These are phyloP conservation scores for Heliornis fulica DNA, from an alignment of 2,113 vertebrate species.

Conservation along the genomic window DNA sequence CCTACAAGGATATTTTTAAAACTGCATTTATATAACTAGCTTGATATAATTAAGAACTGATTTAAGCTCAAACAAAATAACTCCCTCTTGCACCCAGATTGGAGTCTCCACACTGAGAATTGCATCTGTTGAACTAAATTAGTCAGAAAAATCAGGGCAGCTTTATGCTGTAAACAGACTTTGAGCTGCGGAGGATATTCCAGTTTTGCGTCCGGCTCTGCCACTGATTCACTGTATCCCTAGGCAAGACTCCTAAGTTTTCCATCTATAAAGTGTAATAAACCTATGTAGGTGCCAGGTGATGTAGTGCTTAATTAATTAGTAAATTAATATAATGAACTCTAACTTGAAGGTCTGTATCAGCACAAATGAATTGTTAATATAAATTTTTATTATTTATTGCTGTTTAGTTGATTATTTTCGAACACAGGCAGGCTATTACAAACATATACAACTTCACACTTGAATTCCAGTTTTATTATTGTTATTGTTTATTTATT, in stretches of 20 bases:
- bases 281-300: constrained; percentile 5
- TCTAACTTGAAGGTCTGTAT: constrained; percentile 57
- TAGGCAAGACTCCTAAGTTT: constrained; percentile 60
- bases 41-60: constrained; percentile 62
- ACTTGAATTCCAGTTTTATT: constrained; percentile 55
- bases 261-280: constrained; percentile 59
- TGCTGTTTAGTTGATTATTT: constrained; percentile 68
- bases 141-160: constrained; percentile 47
- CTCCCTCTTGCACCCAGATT: constrained; percentile 49
- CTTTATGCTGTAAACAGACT: constrained; percentile 21
- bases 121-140: constrained; percentile 56
- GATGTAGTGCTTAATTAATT: constrained; percentile 44
- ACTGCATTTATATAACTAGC: constrained; percentile 35
- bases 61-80: constrained; percentile 49
- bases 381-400: constrained; percentile 68
- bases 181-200: not conserved
- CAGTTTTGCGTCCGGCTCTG: constrained; percentile 45
- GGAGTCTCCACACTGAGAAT: constrained; percentile 28
- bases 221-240: constrained; percentile 60
- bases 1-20: constrained; percentile 39
- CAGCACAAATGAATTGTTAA: constrained; percentile 66
- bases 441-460: constrained; percentile 57
- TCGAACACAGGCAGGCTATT: constrained; percentile 38
- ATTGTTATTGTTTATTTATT: constrained; percentile 35
- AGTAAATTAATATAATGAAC: constrained; percentile 60